phyloP scores from a whole-genome alignment of 2,888 invertebrate genomes.

The Cantharis rustica region DNA sequence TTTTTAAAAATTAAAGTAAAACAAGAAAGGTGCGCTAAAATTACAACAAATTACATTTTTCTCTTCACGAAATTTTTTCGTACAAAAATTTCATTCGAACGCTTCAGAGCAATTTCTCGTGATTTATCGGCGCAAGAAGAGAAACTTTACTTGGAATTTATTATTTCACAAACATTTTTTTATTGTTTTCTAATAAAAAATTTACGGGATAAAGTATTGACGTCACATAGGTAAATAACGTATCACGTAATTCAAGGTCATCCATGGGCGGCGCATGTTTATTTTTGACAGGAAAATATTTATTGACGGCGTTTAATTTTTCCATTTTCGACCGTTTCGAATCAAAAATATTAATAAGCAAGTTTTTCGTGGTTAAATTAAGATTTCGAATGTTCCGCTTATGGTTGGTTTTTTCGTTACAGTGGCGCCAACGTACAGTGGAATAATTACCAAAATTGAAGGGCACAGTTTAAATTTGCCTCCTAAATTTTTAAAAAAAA shows the following conservation, averaged over 20 bases:
- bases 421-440: no score
- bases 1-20: neutral
- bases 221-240: neutral
- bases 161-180: neutral
- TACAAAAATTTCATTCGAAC: neutral
- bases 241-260: neutral
- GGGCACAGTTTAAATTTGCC: no score
- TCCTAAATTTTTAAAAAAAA: no score
- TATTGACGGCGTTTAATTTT: no score
- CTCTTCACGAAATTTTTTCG: neutral
- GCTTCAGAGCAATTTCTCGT: neutral
- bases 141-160: neutral
- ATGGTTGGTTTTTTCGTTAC: no score
- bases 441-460: no score
- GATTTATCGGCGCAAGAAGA: neutral
- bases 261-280: neutral
- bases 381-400: neutral
- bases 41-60: neutral
- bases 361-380: no score
- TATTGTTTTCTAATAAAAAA: slow-evolving; percentile 1
- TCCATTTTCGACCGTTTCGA: no score
- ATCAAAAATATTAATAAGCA: no score
- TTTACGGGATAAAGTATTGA: neutral
- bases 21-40: neutral
- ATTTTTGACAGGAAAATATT: no score